Evolutionary conservation across 1,140 invertebrate species (phyloP).

Genomic region (Ditylenchus dipsaci): DNA sequence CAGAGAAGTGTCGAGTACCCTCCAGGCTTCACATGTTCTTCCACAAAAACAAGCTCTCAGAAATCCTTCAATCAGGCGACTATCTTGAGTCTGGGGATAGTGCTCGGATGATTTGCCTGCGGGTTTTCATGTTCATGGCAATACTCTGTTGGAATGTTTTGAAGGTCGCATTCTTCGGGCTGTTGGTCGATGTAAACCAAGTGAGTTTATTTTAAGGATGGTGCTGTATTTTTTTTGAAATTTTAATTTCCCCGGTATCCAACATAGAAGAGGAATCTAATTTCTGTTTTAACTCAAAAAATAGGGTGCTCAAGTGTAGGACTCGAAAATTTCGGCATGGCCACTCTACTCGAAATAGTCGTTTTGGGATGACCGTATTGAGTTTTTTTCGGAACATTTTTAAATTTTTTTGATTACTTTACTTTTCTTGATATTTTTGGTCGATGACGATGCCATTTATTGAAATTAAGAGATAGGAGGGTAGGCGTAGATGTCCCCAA

Average conservation of each 20-base stretch:
- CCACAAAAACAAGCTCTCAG: conserved; percentile 6
- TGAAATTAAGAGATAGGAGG: too few relatives aligned
- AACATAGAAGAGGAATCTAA: too few relatives aligned
- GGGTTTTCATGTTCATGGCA: conserved; percentile 35
- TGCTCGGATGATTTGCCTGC: conserved; percentile 32
- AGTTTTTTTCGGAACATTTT: not conserved
- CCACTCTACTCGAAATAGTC: too few relatives aligned
- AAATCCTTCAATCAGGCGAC: conserved; percentile 39
- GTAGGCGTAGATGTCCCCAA: too few relatives aligned
- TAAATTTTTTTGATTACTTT: too few relatives aligned
- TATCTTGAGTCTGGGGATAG: conserved; percentile 15
- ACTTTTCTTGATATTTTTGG: too few relatives aligned
- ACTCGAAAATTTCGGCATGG: too few relatives aligned
- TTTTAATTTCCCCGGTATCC: too few relatives aligned
- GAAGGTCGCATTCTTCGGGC: conserved; percentile 29
- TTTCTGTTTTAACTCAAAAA: too few relatives aligned
- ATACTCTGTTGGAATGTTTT: conserved; percentile 30
- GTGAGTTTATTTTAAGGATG: conserved; percentile 28
- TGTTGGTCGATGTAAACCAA: conserved; percentile 31
- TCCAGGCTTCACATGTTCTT: conserved; percentile 41
- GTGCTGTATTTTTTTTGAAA: too few relatives aligned
- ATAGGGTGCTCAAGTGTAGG: too few relatives aligned
- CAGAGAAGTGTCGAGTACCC: conserved; percentile 31
- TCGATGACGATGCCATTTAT: too few relatives aligned
- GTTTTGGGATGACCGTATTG: not conserved